Evolutionary conservation across 2,113 vertebrate species (phyloP).

Genomic region (Vombatus ursinus): DNA sequence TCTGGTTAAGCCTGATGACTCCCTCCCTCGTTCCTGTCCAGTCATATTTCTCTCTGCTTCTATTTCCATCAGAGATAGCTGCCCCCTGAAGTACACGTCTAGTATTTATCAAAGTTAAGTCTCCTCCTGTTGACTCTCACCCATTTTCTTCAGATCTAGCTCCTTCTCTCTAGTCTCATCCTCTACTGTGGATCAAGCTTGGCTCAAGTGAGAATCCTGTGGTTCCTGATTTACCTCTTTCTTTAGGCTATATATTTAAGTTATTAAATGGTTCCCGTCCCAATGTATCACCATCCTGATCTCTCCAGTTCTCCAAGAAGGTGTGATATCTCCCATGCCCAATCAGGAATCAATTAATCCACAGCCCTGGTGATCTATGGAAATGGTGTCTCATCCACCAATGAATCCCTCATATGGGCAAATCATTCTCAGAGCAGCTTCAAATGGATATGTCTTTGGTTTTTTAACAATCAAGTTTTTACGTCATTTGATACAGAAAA

Average conservation of each 20-base stretch:
- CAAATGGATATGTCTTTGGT: slow-evolving; percentile 45
- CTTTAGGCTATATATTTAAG: slow-evolving; percentile 48
- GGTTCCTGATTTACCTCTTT: slow-evolving; percentile 38
- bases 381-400: not conserved
- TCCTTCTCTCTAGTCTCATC: slow-evolving; percentile 13
- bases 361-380: not conserved
- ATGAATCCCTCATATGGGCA: not conserved
- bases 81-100: slow-evolving; percentile 51
- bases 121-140: slow-evolving; percentile 32
- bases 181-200: slow-evolving; percentile 5
- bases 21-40: slow-evolving; percentile 6
- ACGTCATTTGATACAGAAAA: slow-evolving; percentile 64
- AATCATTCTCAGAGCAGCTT: slow-evolving; percentile 24
- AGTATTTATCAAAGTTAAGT: slow-evolving; percentile 64
- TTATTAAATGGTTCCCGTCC: not conserved
- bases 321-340: not conserved
- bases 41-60: slow-evolving; percentile 64
- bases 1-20: slow-evolving; percentile 37
- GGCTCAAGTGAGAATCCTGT: slow-evolving; percentile 31
- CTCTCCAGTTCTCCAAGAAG: not conserved
- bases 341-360: not conserved
- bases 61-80: slow-evolving; percentile 58
- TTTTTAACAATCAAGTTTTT: slow-evolving; percentile 57
- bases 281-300: not conserved
- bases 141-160: slow-evolving; percentile 54